Percentiles rank a stretch among this genome's conserved stretches.
phyloP scores from a whole-genome alignment of 2,113 vertebrate genomes.

The Gallinago undulata region DNA sequence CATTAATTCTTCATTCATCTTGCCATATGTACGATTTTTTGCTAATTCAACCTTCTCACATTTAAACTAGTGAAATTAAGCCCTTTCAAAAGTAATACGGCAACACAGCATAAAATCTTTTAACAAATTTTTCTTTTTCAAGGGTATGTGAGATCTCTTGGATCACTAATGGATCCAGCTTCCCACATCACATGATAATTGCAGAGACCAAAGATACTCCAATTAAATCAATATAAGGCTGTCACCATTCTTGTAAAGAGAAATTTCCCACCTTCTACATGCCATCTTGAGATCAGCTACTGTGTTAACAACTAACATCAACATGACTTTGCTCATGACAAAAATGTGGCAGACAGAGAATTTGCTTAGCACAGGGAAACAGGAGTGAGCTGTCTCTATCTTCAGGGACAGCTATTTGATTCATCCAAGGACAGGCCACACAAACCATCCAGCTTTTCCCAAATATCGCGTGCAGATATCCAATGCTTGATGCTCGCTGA shows the following conservation, averaged over 20 bases:
- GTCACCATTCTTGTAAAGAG: neutral
- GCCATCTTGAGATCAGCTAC: conserved; percentile 30
- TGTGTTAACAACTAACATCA: neutral
- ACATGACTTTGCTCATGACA: conserved; percentile 14
- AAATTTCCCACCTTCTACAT: conserved; percentile 24
- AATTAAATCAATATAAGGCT: conserved; percentile 1
- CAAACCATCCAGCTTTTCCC: neutral
- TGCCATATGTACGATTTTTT: neutral
- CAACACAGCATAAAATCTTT: neutral
- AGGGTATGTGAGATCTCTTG: neutral
- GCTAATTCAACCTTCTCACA: neutral
- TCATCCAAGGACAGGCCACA: neutral
- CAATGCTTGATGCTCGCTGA: neutral
- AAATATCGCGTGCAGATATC: neutral
- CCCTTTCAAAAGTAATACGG: neutral
- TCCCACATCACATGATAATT: neutral
- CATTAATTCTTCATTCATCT: neutral
- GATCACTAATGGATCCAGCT: neutral
- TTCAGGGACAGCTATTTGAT: conserved; percentile 14
- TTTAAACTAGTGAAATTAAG: neutral
- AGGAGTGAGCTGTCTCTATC: neutral
- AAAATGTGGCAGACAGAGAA: conserved; percentile 10
- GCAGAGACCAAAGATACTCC: neutral
- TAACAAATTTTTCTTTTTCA: conserved; percentile 6
- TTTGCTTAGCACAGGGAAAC: conserved; percentile 24